Base-by-base conservation (phyloP, 2,797 vertebrate species). In the Rhinatrema bivittatum region DNA sequence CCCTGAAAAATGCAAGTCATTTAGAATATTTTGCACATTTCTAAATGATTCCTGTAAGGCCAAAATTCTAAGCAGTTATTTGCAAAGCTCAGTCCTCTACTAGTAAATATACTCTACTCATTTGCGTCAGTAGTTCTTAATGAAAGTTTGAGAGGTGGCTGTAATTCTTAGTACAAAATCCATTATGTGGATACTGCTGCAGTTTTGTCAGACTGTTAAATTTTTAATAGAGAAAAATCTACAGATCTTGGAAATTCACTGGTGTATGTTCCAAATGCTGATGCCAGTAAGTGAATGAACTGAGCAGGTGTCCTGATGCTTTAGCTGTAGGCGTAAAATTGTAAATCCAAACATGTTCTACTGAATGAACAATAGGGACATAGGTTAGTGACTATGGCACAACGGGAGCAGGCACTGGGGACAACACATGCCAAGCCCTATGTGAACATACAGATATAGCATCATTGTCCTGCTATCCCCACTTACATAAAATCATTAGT, bases 281-380 rank as follows among this genome's bases (percentile, higher is more conserved):
- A 85, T 82, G 82, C 80, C 68, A 76, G 72, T 82, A 81, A 85
- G 81, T 82, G 68, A 86, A 83, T 80, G 68, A 86, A 82, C 65
- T 68, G 66, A 52, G 60, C 81, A 75, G 74, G 69, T 75, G 76
- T 71, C 80, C 84, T 84, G 74, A 88, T 68, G 16, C 60, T 83
- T 79, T 72, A 35, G 12, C 9, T n/a, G n/a, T n/a, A n/a, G n/a
- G n/a, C n/a, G n/a, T n/a, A n/a, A n/a, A n/a, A n/a, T n/a, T n/a
- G n/a, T n/a, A n/a, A n/a, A n/a, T n/a, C n/a, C n/a, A n/a, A n/a
- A n/a, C n/a, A n/a, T n/a, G n/a, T n/a, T n/a, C n/a, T n/a, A n/a
- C n/a, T n/a, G n/a, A n/a, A n/a, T n/a, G n/a, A n/a, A n/a, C n/a
- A n/a, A n/a, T n/a, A n/a, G 14, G 14, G 14, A 14, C 14, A 25